Evolutionary conservation across 1,140 invertebrate species (phyloP), one percentile per base, ranked within the genome.

Genomic region (Sweltsa coloradensis): DNA sequence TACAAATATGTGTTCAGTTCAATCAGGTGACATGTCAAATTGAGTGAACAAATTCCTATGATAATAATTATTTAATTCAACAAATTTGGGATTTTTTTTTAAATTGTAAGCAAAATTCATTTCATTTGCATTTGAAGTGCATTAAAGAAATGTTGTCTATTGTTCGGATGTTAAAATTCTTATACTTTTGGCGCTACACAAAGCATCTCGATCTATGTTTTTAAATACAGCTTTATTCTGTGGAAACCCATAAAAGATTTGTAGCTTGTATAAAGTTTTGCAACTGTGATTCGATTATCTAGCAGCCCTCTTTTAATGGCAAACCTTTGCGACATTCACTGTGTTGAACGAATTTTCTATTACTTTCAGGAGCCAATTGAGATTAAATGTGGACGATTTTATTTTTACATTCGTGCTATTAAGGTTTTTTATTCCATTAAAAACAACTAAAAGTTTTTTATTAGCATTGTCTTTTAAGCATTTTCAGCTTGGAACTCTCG

Each of bases 161-260:
- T n/a, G n/a, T n/a, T n/a, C n/a, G n/a, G n/a, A n/a, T n/a, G n/a
- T n/a, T n/a, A n/a, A n/a, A n/a, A n/a, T n/a, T n/a, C n/a, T n/a
- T n/a, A n/a, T n/a, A n/a, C n/a, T n/a, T n/a, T n/a, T n/a, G n/a
- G n/a, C n/a, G n/a, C n/a, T n/a, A n/a, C n/a, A n/a, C n/a, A n/a
- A n/a, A n/a, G 42, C 34, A 44, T 31, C 34, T 44, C 23, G 27
- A 5, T 31, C 26, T 31, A 19, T 11, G 34, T 37, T 37, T 21
- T 37, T 27, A n/a, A 13, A 22, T 16, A 26, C 18, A 44, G n/a
- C n/a, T n/a, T 31, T 44, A 18, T 25, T 31, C 22, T 44, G 14
- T 18, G 42, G 2, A 44, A 44, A 44, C 23, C 42, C 42, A 44
- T 44, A 31, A 44, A 44, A 44, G 42, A 44, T 44, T 44, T 31